Evolutionary conservation across 2,888 invertebrate genomes (phyloP).

Genomic region (Anticlea derivata): DNA sequence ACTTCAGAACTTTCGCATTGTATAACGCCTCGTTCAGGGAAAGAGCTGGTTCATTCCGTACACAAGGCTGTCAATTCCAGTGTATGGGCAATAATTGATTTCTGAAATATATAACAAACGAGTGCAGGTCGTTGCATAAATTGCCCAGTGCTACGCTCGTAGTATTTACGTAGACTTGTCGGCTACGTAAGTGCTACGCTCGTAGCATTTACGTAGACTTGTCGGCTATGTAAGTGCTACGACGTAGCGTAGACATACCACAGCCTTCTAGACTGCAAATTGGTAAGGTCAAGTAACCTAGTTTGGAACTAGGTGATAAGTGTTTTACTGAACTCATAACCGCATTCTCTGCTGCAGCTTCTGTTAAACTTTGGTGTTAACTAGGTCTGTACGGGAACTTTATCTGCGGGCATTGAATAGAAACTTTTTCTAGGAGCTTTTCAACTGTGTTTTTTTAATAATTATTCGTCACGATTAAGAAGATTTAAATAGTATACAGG

Average conservation of each 20-base stretch:
- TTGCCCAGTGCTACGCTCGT: neutral
- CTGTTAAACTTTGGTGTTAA: constrained; percentile 1
- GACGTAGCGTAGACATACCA: constrained; percentile 1
- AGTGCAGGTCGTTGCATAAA: no score
- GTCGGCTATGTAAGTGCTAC: constrained; percentile 1
- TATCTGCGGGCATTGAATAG: neutral
- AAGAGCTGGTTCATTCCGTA: constrained; percentile 1
- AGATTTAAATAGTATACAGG: no score
- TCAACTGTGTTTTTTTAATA: no score
- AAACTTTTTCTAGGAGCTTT: neutral
- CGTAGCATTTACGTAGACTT: constrained; percentile 1
- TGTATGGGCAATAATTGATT: no score
- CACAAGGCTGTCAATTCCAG: no score
- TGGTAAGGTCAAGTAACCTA: constrained; percentile 16
- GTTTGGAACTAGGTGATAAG: constrained; percentile 23
- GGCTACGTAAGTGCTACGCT: neutral
- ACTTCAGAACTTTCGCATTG: constrained; percentile 3
- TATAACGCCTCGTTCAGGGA: constrained; percentile 1
- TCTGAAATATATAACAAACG: no score
- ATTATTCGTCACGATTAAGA: no score
- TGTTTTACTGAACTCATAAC: constrained; percentile 17
- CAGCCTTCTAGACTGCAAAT: constrained; percentile 1
- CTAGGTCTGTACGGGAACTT: constrained; percentile 3
- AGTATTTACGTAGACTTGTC: neutral
- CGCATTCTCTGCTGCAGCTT: constrained; percentile 5